Evolutionary conservation across 1,140 invertebrate species (phyloP), one percentile per base, ranked within the genome.

Genomic region (Lethrus apterus): DNA sequence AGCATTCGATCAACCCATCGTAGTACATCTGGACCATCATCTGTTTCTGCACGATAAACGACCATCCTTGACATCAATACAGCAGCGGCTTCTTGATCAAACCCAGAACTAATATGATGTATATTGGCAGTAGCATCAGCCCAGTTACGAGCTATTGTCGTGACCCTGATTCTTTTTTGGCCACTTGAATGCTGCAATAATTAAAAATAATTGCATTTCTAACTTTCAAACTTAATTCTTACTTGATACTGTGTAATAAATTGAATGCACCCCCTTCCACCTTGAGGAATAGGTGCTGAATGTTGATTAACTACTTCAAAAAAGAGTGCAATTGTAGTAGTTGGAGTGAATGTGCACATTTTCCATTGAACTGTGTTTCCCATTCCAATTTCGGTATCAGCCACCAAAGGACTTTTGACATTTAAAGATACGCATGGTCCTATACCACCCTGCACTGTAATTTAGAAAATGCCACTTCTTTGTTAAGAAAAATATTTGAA

Each of bases 321-420:
- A 71, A 98, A 96, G 46, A 98, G 76, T 10, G 87, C 88, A 48
- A 93, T 80, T 2, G 95, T 98, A 7, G 90, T 89, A 55, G 84
- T 91, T 0, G 95, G 93, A 40, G 81, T 92, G 7, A 99, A 72
- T 0, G 91, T 86, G 69, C 95, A 98, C 67, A 99, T 83, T 70
- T 98, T 99, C 97, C 97, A 99, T 62, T 96, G 91, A 51, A 86
- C 90, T 0, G 97, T 99, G 35, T 91, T 92, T 30, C 96, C 95
- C 66, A 98, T 83, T 44, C 97, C 97, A 45, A 95, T 85, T 74
- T 98, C 96, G 49, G 88, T 91, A 62, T 99, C 97, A 0, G 93
- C 92, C 20, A 99, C 93, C 62, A 83, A 83, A 4, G 83, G 77
- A 35, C 84, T 84, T 65, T 96, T 97, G 19, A 89, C 81, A 62